Evolutionary conservation across 2,888 invertebrate genomes (phyloP).

Genomic region (Oscheius sp.): DNA sequence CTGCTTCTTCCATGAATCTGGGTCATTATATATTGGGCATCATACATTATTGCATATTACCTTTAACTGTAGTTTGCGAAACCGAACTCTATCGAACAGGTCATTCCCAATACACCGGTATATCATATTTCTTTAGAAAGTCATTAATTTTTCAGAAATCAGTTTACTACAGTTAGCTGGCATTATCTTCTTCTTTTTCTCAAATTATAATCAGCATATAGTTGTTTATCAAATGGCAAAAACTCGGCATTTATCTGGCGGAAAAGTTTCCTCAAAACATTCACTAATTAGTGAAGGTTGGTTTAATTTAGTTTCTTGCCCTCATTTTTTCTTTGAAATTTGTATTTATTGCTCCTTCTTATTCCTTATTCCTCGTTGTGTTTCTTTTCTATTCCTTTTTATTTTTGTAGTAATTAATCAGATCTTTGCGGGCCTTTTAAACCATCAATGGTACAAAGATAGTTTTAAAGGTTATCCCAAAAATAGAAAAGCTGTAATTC

Average conservation of each 20-base stretch:
- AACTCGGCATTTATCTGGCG: slow-evolving; percentile 80
- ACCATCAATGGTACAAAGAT: slow-evolving; percentile 71
- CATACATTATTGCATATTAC: slow-evolving; percentile 77
- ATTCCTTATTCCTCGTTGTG: slow-evolving; percentile 36
- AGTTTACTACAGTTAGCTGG: slow-evolving; percentile 58
- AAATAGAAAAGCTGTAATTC: slow-evolving; percentile 71
- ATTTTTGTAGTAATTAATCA: slow-evolving; percentile 67
- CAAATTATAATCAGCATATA: slow-evolving; percentile 81
- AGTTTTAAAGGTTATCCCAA: slow-evolving; percentile 70
- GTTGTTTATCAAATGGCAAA: slow-evolving; percentile 81
- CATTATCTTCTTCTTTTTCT: slow-evolving; percentile 77
- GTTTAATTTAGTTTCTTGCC: slow-evolving; percentile 84
- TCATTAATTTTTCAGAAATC: slow-evolving; percentile 15
- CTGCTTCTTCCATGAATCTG: slow-evolving; percentile 82
- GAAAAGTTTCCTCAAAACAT: slow-evolving; percentile 79
- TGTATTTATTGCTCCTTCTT: slow-evolving; percentile 51
- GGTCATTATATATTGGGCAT: slow-evolving; percentile 82
- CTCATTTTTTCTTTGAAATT: slow-evolving; percentile 84
- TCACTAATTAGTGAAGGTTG: slow-evolving; percentile 81
- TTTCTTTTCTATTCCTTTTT: slow-evolving; percentile 42
- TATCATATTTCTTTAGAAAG: neutral
- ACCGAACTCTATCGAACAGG: slow-evolving; percentile 38
- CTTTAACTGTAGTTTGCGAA: slow-evolving; percentile 64
- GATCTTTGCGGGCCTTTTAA: slow-evolving; percentile 66
- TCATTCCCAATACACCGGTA: neutral